These are phyloP conservation scores for Balaeniceps rex DNA, from an alignment of 2,113 vertebrate species.

Conservation along the genomic window DNA sequence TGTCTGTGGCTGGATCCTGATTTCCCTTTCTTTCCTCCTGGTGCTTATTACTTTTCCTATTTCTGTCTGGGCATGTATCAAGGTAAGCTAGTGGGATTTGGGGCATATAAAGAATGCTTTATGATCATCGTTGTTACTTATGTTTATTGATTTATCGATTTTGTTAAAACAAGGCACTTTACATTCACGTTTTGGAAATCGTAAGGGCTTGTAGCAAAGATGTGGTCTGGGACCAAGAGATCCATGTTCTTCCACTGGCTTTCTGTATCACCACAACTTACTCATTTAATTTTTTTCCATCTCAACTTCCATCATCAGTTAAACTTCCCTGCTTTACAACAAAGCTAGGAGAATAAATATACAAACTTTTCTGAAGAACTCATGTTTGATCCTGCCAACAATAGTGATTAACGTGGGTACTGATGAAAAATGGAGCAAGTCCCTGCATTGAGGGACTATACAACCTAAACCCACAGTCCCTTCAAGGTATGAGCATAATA, in stretches of 20 bases:
- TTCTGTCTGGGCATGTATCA: constrained; percentile 85
- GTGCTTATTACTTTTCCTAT: constrained; percentile 77
- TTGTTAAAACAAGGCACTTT: background rate
- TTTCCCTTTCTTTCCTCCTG: constrained; percentile 77
- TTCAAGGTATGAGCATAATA: background rate
- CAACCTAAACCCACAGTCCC: background rate
- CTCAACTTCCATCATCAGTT: background rate
- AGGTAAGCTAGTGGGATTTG: constrained; percentile 71
- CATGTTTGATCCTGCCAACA: background rate
- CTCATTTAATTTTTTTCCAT: background rate
- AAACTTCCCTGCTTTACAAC: background rate
- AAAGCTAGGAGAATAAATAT: background rate
- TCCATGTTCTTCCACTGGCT: background rate
- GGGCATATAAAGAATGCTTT: background rate
- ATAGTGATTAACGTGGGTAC: background rate
- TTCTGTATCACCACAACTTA: background rate
- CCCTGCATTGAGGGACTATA: background rate
- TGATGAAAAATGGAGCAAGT: background rate
- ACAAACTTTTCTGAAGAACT: background rate
- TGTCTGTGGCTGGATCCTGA: constrained; percentile 79
- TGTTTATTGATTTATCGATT: background rate
- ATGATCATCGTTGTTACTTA: background rate
- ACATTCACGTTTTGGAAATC: background rate
- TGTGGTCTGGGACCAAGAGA: background rate
- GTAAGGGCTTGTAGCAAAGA: background rate